Conservation (phyloP, 1,140 invertebrate genomes). For the Frieseomelitta varia region DNA sequence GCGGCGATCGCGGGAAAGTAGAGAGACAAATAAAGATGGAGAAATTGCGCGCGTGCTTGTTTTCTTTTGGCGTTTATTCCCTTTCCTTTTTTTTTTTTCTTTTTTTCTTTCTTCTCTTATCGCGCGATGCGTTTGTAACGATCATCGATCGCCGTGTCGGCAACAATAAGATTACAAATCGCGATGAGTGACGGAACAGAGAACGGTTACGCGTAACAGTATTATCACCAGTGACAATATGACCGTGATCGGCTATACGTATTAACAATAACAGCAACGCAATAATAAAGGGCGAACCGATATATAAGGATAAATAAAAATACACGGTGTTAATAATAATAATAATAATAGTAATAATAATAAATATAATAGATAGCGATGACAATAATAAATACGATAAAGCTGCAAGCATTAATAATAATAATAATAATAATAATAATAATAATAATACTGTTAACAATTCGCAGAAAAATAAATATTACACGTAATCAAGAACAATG, state of each 20-base stretch:
- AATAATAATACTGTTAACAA: conserved; percentile 47
- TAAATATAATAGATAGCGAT: conserved; percentile 60
- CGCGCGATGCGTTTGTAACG: conserved; percentile 11
- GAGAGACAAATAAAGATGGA: conserved; percentile 10
- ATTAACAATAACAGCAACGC: conserved; percentile 13
- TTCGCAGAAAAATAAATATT: conserved; percentile 19
- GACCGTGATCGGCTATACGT: not conserved
- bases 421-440: conserved; percentile 54
- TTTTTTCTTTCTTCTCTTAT: not conserved
- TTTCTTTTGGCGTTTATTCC: too few species aligned
- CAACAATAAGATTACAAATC: conserved; percentile 44
- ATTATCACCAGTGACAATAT: not conserved
- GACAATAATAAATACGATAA: conserved; percentile 42
- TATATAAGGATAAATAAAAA: conserved; percentile 29
- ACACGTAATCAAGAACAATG: conserved; percentile 31
- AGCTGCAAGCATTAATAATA: conserved; percentile 24
- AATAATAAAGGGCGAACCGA: conserved; percentile 9
- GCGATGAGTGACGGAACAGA: not conserved
- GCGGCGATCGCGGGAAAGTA: not conserved
- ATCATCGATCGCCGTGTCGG: conserved; percentile 72
- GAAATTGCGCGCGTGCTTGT: conserved; percentile 51
- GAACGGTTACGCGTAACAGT: not conserved
- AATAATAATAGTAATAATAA: conserved; percentile 57
- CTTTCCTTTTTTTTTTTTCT: too few species aligned
- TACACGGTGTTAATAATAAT: conserved; percentile 44